phyloP scores from a whole-genome alignment of 2,888 invertebrate genomes.

The Aphodius sticticus region DNA sequence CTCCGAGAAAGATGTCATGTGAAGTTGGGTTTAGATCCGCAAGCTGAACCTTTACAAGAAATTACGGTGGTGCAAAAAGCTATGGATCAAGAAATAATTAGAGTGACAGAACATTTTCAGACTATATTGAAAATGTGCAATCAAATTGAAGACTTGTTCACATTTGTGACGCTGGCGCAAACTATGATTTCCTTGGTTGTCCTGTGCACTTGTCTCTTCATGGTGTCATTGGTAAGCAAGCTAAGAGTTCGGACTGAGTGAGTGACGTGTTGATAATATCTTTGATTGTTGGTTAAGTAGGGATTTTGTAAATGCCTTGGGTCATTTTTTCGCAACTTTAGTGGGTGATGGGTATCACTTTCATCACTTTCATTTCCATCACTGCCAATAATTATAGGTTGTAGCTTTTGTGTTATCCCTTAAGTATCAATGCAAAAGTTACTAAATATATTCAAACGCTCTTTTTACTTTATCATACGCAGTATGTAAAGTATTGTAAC shows the following conservation, averaged over 20 bases:
- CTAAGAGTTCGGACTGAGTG: not conserved
- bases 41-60: conserved; percentile 27
- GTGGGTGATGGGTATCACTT: too few relatives aligned
- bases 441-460: too few relatives aligned
- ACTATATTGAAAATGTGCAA: conserved; percentile 45
- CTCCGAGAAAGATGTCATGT: conserved; percentile 41
- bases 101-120: conserved; percentile 45
- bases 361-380: too few relatives aligned
- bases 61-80: conserved; percentile 35
- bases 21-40: conserved; percentile 28
- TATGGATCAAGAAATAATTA: conserved; percentile 47
- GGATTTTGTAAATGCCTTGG: too few relatives aligned
- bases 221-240: conserved; percentile 45
- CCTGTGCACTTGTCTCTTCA: conserved; percentile 48
- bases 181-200: conserved; percentile 47
- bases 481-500: too few relatives aligned
- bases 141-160: conserved; percentile 45
- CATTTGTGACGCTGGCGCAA: conserved; percentile 45
- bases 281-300: too few relatives aligned
- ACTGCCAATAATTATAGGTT: too few relatives aligned
- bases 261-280: too few relatives aligned
- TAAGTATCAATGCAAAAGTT: too few relatives aligned
- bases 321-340: too few relatives aligned
- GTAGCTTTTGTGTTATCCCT: too few relatives aligned
- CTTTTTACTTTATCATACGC: too few relatives aligned